Evolutionary conservation across 2,888 invertebrate genomes (phyloP).

Genomic region (Pemphredon lugubris): DNA sequence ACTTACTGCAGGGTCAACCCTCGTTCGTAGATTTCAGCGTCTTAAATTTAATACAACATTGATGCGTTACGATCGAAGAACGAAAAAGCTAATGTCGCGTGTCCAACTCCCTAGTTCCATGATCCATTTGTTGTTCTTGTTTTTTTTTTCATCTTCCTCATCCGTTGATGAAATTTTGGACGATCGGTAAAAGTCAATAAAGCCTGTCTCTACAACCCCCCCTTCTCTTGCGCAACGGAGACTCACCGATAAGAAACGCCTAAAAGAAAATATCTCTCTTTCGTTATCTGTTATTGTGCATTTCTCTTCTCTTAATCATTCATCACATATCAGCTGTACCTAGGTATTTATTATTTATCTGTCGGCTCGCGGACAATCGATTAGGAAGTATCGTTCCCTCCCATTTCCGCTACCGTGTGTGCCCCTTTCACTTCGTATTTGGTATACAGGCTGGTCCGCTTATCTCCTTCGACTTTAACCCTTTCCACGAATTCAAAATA

Average conservation of each 20-base stretch:
- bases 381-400: constrained; percentile 32
- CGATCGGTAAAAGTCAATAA: constrained; percentile 11
- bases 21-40: constrained; percentile 44
- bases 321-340: constrained; percentile 34
- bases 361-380: constrained; percentile 29
- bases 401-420: constrained; percentile 10
- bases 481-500: no score
- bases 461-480: no score
- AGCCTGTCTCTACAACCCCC: no score
- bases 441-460: constrained; percentile 10
- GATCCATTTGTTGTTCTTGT: background rate
- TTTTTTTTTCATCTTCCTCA: no score
- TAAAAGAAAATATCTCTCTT: constrained; percentile 29
- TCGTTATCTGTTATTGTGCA: constrained; percentile 34
- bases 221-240: background rate
- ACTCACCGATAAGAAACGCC: constrained; percentile 5
- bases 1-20: constrained; percentile 59
- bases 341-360: constrained; percentile 32
- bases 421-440: background rate
- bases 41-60: constrained; percentile 44
- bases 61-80: constrained; percentile 23
- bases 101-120: constrained; percentile 14
- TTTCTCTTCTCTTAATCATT: constrained; percentile 10
- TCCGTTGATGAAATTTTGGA: constrained; percentile 1
- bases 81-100: constrained; percentile 29